Evolutionary conservation across 2,797 vertebrate species (phyloP), one percentile per base, ranked within the genome.

Genomic region (Amblyopsis hoosieri): DNA sequence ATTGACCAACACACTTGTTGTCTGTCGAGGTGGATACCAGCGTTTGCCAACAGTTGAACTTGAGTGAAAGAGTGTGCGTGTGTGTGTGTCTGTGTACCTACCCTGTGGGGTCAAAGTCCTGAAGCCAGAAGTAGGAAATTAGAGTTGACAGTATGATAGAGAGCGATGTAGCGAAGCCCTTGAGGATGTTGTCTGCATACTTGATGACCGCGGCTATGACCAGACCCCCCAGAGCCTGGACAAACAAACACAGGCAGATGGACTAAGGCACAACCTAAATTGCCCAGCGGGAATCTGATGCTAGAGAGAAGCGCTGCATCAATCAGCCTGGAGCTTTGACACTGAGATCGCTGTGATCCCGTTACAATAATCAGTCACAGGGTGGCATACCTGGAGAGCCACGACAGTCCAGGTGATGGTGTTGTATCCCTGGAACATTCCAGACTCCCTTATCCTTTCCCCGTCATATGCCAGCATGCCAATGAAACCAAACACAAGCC

Each of bases 171-270:
- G 97, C 97, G 54, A 99, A 99, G 81, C 98, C 97, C 90, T 99
- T 99, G 81, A 99, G 94, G 87, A 99, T 99, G 84, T 99, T 99
- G 91, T 99, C 98, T 0, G 98, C 97, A 12, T 99, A 99, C 87
- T 99, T 99, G 90, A 99, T 99, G 85, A 99, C 98, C 72, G 97
- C 97, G 62, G 97, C 98, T 82, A 99, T 95, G 74, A 99, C 96
- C 78, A 99, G 93, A 58, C 98, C 98, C 50, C 98, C 98, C 69
- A 99, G 93, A 60, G 98, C 97, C 98, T 99, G 88, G 19, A 74
- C 46, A 76, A 84, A 79, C 80, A 89, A 88, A 86, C 73, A 88
- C 66, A 78, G 12, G 23, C 87, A 86, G 84, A 89, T 88, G 85
- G 82, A 81, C 73, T 15, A 59, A 84, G 79, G 81, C 87, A 73